Conservation (phyloP, 2,113 vertebrate species). For the Paratilapia polleni region DNA sequence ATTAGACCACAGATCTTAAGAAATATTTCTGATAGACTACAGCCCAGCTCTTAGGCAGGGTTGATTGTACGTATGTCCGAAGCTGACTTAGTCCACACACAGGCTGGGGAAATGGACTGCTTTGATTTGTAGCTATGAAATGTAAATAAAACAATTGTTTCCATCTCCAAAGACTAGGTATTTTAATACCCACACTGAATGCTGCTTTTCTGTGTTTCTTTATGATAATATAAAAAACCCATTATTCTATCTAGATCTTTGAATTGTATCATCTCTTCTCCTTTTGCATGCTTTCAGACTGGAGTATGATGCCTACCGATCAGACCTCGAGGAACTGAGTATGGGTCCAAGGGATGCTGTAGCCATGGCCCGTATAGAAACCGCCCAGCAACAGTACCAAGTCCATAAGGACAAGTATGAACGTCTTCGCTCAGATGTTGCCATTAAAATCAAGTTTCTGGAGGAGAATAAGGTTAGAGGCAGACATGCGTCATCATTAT, state of each 20-base stretch:
- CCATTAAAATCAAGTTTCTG: slow-evolving; percentile 95
- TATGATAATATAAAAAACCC: neutral
- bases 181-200: neutral
- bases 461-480: slow-evolving; percentile 94
- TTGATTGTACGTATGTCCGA: neutral
- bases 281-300: slow-evolving; percentile 76
- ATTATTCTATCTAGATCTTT: neutral
- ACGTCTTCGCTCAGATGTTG: slow-evolving; percentile 91
- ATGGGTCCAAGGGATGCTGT: slow-evolving; percentile 89
- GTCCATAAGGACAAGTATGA: slow-evolving; percentile 95
- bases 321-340: slow-evolving; percentile 95
- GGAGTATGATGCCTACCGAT: slow-evolving; percentile 95
- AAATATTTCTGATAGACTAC: neutral
- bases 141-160: neutral
- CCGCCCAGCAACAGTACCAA: slow-evolving; percentile 91
- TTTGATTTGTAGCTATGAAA: neutral
- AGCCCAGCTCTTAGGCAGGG: neutral
- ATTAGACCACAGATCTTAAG: neutral
- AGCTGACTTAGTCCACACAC: neutral
- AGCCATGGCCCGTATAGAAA: slow-evolving; percentile 87
- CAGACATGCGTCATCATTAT: neutral
- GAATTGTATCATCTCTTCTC: neutral
- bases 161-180: neutral
- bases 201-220: neutral
- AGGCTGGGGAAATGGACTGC: neutral